phyloP scores from a whole-genome alignment of 2,888 invertebrate genomes.

The Agonopterix alstromeriana region DNA sequence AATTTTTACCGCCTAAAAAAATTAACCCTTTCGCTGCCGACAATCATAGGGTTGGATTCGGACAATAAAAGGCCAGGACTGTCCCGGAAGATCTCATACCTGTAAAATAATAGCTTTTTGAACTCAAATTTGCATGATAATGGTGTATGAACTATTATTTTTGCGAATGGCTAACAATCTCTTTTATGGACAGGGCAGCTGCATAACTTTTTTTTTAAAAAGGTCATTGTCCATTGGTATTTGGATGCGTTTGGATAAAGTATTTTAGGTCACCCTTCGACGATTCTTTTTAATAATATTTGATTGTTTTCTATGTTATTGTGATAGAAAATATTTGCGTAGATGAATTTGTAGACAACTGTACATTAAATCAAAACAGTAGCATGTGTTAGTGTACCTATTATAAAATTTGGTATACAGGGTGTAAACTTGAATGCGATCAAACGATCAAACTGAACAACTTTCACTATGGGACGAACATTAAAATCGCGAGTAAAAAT shows the following conservation, averaged over 20 bases:
- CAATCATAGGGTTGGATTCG: conserved; percentile 41
- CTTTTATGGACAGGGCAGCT: conserved; percentile 58
- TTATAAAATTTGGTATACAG: no score
- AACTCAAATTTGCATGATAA: conserved; percentile 68
- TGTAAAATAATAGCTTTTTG: conserved; percentile 63
- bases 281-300: no score
- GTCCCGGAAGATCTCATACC: conserved; percentile 59
- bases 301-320: no score
- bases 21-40: conserved; percentile 45
- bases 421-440: no score
- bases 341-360: no score
- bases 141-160: conserved; percentile 62
- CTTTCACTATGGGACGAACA: no score
- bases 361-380: no score
- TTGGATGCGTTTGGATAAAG: conserved; percentile 29
- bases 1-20: conserved; percentile 25
- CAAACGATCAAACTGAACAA: no score
- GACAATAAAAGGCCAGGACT: conserved; percentile 32
- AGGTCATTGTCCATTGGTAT: conserved; percentile 67
- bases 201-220: conserved; percentile 33
- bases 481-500: no score
- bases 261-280: no score
- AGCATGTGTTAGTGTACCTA: no score
- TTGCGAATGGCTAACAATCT: conserved; percentile 55
- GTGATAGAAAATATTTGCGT: no score